Base-by-base conservation (phyloP, 2,797 vertebrate genomes). In the Hyperoplus lanceolatus region DNA sequence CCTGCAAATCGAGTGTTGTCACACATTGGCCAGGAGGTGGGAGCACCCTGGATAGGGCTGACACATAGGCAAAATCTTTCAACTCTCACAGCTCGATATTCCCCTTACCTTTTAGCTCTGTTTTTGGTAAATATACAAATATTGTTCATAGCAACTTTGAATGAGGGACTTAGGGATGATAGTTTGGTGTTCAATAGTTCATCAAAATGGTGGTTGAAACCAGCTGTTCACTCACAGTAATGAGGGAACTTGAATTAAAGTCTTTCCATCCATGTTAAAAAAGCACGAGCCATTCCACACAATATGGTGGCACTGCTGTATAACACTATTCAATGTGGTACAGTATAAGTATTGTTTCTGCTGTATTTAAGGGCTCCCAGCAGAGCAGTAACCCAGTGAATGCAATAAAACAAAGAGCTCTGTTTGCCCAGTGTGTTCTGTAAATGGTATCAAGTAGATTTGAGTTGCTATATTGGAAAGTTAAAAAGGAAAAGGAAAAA, bases 331-430 rank as follows among this genome's bases (percentile, higher is more conserved):
- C 81, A 79, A 50, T 39, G 68, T 82, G 80, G 71, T 77, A 93
- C 89, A 94, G 87, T 84, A 73, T 67, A 56, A 79, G 90, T 85
- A 89, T 93, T 92, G 91, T 93, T 91, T 75, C 80, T 89, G 79
- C 76, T 75, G 81, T 78, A 85, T 87, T 88, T 83, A 89, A 55
- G 29, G 76, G 79, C 82, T 92, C 92, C 90, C 92, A 83, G 75
- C 64, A 86, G 90, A 92, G 79, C 18, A 79, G 73, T 89, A 87
- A 91, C 87, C 81, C 73, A 83, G 73, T 86, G 72, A 81, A 87
- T 81, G 85, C 80, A 82, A 83, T 90, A 85, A 93, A 91, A 93
- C 89, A 92, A 91, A 93, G 89, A 85, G 57, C 60, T 82, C 85
- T 82, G 67, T 92, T 90, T 88, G 82, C 79, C 84, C 77, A 62